Evolutionary conservation across 2,797 vertebrate species (phyloP), one percentile per base, ranked within the genome.

Genomic region (Ibycter americanus): DNA sequence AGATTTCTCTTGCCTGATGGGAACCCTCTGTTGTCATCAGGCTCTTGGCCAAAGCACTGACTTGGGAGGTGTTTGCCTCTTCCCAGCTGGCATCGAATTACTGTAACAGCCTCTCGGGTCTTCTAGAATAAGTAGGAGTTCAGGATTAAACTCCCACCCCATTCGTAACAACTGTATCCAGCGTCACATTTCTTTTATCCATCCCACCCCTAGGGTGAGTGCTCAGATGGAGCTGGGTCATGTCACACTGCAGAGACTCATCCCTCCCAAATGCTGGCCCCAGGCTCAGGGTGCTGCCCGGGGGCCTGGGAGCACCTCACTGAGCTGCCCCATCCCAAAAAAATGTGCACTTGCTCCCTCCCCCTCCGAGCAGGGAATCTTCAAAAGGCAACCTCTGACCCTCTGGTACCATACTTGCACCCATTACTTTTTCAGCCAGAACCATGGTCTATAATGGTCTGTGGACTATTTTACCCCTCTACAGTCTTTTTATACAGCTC

Each of bases 1-100:
- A 94, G 93, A 96, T 92, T 96, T 95, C 94, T 92, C 90, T 90
- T 78, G 74, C 83, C 61, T 97, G 96, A 97, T 91, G 93, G 82
- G 89, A 97, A 91, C 90, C 93, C 97, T 95, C 92, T 94, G 93
- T 84, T 94, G 71, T 89, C 89, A 92, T 89, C 89, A 93, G 90
- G 87, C 87, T 95, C 68, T 67, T 94, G 96, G 94, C 92, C 92
- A 83, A 96, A 82, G 62, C 77, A 84, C 89, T 78, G 89, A 85
- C 82, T 90, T 74, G 72, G 89, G 94, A 96, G 42, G 65, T 32
- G 76, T 93, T 91, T 79, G 76, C 89, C 79, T 91, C 92, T 87
- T 91, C 93, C 79, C 95, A 96, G 84, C 82, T 96, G 90, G 87
- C 92, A 92, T 68, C 49, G 83, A 92, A 92, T 91, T 93, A 83